phyloP scores from a whole-genome alignment of 1,140 invertebrate species.

The Schlechtendalia chinensis region DNA sequence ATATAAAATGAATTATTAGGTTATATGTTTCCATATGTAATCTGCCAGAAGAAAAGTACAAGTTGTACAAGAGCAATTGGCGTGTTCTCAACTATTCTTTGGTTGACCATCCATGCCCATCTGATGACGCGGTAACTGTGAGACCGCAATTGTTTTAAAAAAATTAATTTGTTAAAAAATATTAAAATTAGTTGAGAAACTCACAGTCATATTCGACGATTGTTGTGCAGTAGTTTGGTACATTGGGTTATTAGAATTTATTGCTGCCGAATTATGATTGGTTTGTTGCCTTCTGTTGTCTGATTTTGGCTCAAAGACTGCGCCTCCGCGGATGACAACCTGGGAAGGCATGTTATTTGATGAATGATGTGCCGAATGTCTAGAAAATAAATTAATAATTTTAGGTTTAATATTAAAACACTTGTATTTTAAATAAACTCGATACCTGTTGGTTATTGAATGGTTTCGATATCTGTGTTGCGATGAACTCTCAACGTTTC shows the following conservation, averaged over 20 bases:
- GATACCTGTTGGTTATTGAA: neutral
- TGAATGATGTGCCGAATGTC: conserved; percentile 18
- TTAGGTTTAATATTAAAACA: neutral
- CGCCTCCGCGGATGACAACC: conserved; percentile 15
- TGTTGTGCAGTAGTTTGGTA: neutral
- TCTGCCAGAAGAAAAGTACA: conserved; percentile 22
- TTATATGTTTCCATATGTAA: conserved; percentile 37
- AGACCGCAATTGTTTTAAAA: neutral
- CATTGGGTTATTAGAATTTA: conserved; percentile 18
- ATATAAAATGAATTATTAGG: neutral
- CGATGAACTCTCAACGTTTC: neutral
- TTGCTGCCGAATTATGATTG: neutral
- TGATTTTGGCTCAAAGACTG: conserved; percentile 5
- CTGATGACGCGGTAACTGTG: conserved; percentile 25
- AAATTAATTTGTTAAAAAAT: neutral
- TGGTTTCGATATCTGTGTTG: conserved; percentile 40
- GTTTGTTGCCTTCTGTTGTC: conserved; percentile 38
- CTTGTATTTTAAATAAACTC: too few species aligned
- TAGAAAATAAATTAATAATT: conserved; percentile 6
- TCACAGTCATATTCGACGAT: conserved; percentile 8
- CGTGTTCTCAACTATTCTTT: conserved; percentile 42
- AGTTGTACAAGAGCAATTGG: neutral
- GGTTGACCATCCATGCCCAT: conserved; percentile 33
- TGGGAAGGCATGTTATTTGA: conserved; percentile 32
- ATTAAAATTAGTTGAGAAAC: neutral